A percentile compares a stretch with the other conserved stretches of the same genome.
Evolutionary conservation across 2,888 invertebrate genomes (phyloP).

Genomic region (Melangyna quadrimaculata): DNA sequence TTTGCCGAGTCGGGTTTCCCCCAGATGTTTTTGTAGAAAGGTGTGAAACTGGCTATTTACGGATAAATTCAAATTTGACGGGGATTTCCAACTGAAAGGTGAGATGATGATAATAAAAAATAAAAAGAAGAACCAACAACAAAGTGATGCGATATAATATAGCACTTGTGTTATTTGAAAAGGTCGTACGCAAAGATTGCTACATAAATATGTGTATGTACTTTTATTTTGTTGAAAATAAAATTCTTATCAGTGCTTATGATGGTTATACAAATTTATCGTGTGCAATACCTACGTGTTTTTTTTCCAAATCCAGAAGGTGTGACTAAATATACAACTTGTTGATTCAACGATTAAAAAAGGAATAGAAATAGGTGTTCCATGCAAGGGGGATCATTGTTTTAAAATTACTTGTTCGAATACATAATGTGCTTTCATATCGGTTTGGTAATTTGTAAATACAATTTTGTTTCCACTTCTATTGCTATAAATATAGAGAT

Average conservation of each 20-base stretch:
- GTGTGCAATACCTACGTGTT: slow-evolving; percentile 33
- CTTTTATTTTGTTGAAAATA: slow-evolving; percentile 30
- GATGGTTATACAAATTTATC: slow-evolving; percentile 57
- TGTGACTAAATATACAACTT: slow-evolving; percentile 60
- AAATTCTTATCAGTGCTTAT: slow-evolving; percentile 57
- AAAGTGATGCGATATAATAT: slow-evolving; percentile 57
- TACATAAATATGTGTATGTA: slow-evolving; percentile 11
- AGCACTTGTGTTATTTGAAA: slow-evolving; percentile 62
- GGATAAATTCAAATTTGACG: slow-evolving; percentile 72
- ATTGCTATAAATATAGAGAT: no score
- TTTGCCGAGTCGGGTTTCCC: slow-evolving; percentile 70
- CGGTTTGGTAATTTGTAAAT: no score
- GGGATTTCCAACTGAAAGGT: slow-evolving; percentile 66
- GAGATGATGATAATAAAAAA: slow-evolving; percentile 65
- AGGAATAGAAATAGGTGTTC: slow-evolving; percentile 21
- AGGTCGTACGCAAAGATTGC: slow-evolving; percentile 44
- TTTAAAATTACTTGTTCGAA: background rate
- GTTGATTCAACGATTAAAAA: slow-evolving; percentile 55
- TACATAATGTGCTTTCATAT: background rate
- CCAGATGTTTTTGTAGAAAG: slow-evolving; percentile 71
- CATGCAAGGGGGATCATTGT: slow-evolving; percentile 21
- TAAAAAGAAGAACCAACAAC: slow-evolving; percentile 54
- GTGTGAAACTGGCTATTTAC: slow-evolving; percentile 73
- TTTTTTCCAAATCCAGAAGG: slow-evolving; percentile 34
- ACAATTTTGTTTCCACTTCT: no score